Conservation (phyloP, 2,797 vertebrate genomes). For the Phoxinus dragarum region DNA sequence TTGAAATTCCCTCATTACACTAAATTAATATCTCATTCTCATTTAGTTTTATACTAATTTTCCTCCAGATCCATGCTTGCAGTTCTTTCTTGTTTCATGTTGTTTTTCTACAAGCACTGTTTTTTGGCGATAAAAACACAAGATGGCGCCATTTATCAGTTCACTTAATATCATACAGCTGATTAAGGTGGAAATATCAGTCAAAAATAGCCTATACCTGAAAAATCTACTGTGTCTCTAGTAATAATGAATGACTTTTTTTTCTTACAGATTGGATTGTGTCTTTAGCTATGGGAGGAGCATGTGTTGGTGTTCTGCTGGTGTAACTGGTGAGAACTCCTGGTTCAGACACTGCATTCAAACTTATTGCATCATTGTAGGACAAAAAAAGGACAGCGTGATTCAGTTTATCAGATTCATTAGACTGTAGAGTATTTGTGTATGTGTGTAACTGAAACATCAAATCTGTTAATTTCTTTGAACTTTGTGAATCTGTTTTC, state of each 20-base stretch:
- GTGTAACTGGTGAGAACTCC: not conserved
- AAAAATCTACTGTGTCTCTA: not conserved
- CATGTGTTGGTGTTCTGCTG: not conserved
- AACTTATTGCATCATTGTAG: not conserved
- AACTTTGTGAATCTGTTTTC: not conserved
- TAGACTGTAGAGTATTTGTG: not conserved
- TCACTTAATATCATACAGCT: not conserved
- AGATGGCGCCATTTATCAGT: not conserved
- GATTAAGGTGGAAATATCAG: not conserved
- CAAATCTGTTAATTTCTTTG: not conserved
- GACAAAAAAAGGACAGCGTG: not conserved
- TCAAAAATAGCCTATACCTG: not conserved
- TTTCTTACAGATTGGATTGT: not conserved
- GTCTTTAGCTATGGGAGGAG: not conserved
- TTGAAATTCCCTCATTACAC: no score
- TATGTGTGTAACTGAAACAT: not conserved
- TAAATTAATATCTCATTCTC: no score
- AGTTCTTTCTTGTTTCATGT: no score
- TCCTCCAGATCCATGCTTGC: no score
- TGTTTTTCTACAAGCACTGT: not conserved
- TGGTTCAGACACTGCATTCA: not conserved
- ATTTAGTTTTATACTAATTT: no score
- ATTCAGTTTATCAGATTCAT: not conserved
- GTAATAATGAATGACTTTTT: not conserved
- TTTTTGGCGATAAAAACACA: not conserved